Evolutionary conservation across 2,797 vertebrate genomes (phyloP), one percentile per base, ranked within the genome.

Genomic region (Rhinogobio ventralis): DNA sequence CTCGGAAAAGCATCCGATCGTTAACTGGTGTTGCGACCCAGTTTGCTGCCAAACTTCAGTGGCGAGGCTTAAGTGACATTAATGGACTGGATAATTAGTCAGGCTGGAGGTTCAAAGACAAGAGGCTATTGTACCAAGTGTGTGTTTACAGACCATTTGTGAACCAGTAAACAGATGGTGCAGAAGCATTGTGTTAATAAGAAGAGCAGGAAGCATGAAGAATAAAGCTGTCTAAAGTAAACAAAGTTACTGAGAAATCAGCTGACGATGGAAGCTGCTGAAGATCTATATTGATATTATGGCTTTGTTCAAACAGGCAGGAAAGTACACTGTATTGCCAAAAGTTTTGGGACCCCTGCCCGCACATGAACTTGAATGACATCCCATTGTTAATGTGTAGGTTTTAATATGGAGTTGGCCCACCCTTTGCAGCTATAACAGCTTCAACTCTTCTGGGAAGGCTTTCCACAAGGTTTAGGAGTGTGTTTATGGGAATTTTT

Each of bases 161-260:
- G 57, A 55, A 71, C 17, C 25, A 46, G 86, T 81, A 79, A 88
- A 86, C 87, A 86, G 86, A 87, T 87, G 86, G 79, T 51, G 23
- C 51, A 28, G 80, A 55, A 76, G 75, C 71, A 36, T 79, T 46
- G 17, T 68, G 42, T 73, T 83, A 86, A 83, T 88, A 85, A 86
- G 75, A 79, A 75, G 88, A 75, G n/a, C 72, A 55, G 42, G 79
- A 81, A 83, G 77, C 86, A 28, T 62, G 78, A 60, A 78, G 74
- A 73, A 66, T 78, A 76, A 81, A 80, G 23, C 69, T 68, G 75
- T 74, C 74, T 73, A 25, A 33, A 82, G 57, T 87, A 28, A 45
- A 73, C 77, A 30, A 30, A 46, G 45, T 76, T 67, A 68, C 68
- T 57, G 53, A 28, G 33, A 19, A 79, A 72, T 82, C 69, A 60